Evolutionary conservation across 2,113 vertebrate species (phyloP), one percentile per base, ranked within the genome.

Genomic region (Balaenoptera acutorostrata): DNA sequence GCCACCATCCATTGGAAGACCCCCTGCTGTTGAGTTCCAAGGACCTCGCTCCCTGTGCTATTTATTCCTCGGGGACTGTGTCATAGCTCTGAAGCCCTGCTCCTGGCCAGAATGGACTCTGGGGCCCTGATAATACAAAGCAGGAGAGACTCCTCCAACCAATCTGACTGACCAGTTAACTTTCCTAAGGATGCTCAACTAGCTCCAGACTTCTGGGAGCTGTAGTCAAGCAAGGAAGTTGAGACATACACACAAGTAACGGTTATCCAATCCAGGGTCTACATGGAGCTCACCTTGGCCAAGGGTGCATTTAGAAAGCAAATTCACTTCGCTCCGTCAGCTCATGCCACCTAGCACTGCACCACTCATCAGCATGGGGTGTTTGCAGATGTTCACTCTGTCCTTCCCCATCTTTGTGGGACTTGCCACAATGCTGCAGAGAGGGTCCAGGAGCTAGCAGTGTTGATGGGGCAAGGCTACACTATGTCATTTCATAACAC

Each of bases 331-430:
- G 39, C 12, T 12, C 23, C 3, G 10, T 55, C 27, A 68, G 46
- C 27, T 63, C 52, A 14, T 10, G n/a, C 72, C 8, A 9, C 66
- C 75, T 31, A 5, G 23, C 31, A 5, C 17, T 14, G 29, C 20
- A 29, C 25, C 2, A 3, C 8, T 46, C 11, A 31, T 63, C 44
- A 21, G n/a, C 46, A 8, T 0, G 1, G 2, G 10, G 9, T 49
- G 2, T 69, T 25, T 33, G 18, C 91, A 94, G 41, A 90, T 64
- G 23, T 27, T 27, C 11, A 29, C 15, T 14, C n/a, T 6, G 17
- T 61, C 8, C 68, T 78, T 36, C 31, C 27, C 46, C 36, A 75
- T 52, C 75, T 66, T 59, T 18, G 13, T 31, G 64, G 74, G 44
- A 49, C 59, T 94, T 23, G 13, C 21, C 59, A 61, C 59, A 68